These are phyloP conservation scores for Planiliza haematocheilus DNA, from an alignment of 2,113 vertebrate genomes.

Conservation along the genomic window DNA sequence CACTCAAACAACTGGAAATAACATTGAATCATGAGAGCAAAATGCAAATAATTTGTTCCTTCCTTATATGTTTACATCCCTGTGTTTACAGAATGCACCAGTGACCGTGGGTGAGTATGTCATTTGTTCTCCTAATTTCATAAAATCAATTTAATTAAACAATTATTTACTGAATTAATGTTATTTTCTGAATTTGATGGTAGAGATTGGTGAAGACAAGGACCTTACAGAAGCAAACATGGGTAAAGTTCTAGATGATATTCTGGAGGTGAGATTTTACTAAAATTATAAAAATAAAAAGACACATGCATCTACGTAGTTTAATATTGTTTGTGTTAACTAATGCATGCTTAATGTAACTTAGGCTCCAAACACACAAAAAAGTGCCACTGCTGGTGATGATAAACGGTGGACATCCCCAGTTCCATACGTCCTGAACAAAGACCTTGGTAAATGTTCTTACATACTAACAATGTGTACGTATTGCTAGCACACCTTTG, in stretches of 20 bases:
- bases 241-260: conserved; percentile 57
- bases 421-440: conserved; percentile 51
- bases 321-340: no score
- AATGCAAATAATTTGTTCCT: no score
- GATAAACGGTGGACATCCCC: background rate
- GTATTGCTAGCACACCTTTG: accelerated
- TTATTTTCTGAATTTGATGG: background rate
- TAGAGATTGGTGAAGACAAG: conserved; percentile 6
- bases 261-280: conserved; percentile 47
- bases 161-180: background rate
- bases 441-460: conserved; percentile 47
- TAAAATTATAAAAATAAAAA: no score
- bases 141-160: no score
- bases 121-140: background rate
- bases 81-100: conserved; percentile 2
- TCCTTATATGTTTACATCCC: background rate
- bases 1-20: no score
- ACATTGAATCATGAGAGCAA: no score
- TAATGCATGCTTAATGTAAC: no score
- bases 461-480: no score
- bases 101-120: conserved; percentile 7
- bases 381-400: background rate
- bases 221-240: conserved; percentile 41
- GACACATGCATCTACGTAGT: no score
- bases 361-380: background rate